Percentiles rank a stretch among this genome's conserved stretches.
These are phyloP conservation scores for Pseudachorutes palmiensis DNA, from an alignment of 1,140 invertebrate genomes.

Conservation along the genomic window DNA sequence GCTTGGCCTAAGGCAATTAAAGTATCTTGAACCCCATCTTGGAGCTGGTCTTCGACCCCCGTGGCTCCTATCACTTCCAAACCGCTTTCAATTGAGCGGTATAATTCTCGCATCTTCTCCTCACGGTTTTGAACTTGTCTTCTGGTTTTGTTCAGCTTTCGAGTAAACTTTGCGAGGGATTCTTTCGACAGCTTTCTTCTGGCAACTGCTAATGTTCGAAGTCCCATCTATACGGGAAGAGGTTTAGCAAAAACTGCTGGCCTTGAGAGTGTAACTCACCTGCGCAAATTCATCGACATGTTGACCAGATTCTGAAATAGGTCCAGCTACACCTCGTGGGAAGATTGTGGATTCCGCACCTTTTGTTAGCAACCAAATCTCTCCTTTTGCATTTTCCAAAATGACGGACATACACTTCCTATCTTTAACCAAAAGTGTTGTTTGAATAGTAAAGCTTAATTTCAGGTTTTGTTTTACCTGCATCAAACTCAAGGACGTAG, in stretches of 20 bases:
- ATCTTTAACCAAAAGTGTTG: slow-evolving; percentile 37
- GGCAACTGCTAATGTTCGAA: slow-evolving; percentile 1
- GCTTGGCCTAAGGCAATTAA: slow-evolving; percentile 59
- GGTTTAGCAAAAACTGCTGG: no score
- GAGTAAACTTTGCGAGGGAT: background rate
- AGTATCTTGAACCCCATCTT: slow-evolving; percentile 69
- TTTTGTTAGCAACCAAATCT: slow-evolving; percentile 66
- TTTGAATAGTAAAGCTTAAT: background rate
- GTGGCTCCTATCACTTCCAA: slow-evolving; percentile 67
- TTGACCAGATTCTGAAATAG: slow-evolving; percentile 41
- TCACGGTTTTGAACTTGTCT: slow-evolving; percentile 46
- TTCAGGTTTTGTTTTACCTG: slow-evolving; percentile 39
- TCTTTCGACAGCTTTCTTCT: background rate
- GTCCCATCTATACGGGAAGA: slow-evolving; percentile 24
- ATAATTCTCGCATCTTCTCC: slow-evolving; percentile 44
- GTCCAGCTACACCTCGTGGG: slow-evolving; percentile 48
- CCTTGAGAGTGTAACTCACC: no score
- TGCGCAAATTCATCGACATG: slow-evolving; percentile 53
- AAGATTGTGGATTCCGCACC: slow-evolving; percentile 70
- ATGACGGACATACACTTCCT: slow-evolving; percentile 62
- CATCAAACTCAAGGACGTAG: slow-evolving; percentile 54
- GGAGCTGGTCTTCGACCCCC: slow-evolving; percentile 73
- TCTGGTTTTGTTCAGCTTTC: slow-evolving; percentile 43
- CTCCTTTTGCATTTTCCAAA: slow-evolving; percentile 45
- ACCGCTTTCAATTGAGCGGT: slow-evolving; percentile 51